Evolutionary conservation across 2,888 invertebrate genomes (phyloP).

Genomic region (Andrena praecox): DNA sequence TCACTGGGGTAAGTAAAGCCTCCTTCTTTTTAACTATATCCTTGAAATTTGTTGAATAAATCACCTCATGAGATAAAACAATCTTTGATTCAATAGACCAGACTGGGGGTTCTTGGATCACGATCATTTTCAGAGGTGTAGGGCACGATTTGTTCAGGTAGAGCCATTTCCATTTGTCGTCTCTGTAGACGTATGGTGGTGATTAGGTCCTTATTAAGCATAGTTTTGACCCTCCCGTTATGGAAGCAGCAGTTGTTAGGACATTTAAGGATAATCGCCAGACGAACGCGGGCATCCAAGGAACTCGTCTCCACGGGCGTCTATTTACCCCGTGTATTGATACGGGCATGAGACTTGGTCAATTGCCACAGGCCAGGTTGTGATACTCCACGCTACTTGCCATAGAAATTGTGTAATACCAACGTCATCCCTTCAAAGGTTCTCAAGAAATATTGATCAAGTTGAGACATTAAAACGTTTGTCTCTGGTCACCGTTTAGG

Average conservation of each 20-base stretch:
- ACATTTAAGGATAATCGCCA: neutral
- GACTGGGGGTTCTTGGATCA: neutral
- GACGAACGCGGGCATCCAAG: no score
- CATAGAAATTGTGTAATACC: neutral
- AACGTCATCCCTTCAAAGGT: no score
- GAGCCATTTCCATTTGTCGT: no score
- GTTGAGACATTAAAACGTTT: slow-evolving; percentile 3
- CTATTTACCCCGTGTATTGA: slow-evolving; percentile 29
- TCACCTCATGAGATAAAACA: rapidly evolving
- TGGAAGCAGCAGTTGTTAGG: neutral
- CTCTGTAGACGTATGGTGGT: neutral
- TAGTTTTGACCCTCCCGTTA: no score
- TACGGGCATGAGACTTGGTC: neutral
- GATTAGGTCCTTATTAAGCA: neutral
- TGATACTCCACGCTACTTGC: neutral
- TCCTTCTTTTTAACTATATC: neutral
- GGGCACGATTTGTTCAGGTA: neutral
- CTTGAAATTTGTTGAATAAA: neutral
- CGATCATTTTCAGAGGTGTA: neutral
- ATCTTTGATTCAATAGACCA: rapidly evolving
- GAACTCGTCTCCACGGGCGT: neutral
- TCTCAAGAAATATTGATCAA: no score
- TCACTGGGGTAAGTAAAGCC: neutral
- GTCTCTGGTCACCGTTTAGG: slow-evolving; percentile 46
- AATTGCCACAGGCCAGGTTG: neutral